phyloP scores from a whole-genome alignment of 2,113 vertebrate species.

The Myrmophylax atrothorax region DNA sequence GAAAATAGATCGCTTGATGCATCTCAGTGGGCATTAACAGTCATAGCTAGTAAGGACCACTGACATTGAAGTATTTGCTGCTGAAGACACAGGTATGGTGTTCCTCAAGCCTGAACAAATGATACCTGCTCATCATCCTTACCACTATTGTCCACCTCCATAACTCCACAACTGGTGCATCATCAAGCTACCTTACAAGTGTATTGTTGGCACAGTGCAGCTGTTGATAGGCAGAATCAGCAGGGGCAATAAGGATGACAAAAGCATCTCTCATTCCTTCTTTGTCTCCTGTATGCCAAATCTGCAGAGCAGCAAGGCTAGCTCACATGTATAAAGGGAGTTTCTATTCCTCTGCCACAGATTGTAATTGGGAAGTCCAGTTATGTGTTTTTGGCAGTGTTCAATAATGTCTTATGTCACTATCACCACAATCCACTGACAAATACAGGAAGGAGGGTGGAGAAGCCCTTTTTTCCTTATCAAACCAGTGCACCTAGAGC shows the following conservation, averaged over 20 bases:
- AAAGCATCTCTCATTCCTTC: neutral
- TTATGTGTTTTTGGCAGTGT: neutral
- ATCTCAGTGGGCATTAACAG: neutral
- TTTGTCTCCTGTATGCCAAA: neutral
- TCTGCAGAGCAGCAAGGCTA: neutral
- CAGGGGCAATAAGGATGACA: neutral
- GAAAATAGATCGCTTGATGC: neutral
- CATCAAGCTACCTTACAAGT: neutral
- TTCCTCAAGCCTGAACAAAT: neutral
- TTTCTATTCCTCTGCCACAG: neutral
- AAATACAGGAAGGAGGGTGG: neutral
- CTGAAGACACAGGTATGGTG: neutral
- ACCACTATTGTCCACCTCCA: neutral
- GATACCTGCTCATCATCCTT: neutral
- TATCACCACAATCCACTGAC: neutral
- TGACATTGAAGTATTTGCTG: neutral
- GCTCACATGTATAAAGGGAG: accelerated
- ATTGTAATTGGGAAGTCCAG: neutral
- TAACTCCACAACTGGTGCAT: neutral
- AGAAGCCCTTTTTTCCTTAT: neutral
- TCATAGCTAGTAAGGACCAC: neutral
- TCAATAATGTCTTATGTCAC: neutral
- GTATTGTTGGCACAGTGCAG: neutral
- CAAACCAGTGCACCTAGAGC: neutral
- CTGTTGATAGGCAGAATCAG: neutral